phyloP scores from a whole-genome alignment of 2,888 invertebrate species.

The Morpho helenor region DNA sequence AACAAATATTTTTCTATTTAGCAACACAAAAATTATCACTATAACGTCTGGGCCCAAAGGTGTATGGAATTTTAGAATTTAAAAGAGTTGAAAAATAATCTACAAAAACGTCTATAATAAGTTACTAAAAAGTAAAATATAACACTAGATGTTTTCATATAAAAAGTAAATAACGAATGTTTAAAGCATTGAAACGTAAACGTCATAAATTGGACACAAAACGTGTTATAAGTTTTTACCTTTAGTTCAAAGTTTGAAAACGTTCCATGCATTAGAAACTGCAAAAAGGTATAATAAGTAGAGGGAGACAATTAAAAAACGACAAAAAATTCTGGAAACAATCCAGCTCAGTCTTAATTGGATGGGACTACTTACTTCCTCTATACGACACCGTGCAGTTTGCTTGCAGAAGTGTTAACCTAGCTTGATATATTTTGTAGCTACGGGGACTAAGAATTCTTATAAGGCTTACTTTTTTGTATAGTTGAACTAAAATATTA shows the following conservation, averaged over 20 bases:
- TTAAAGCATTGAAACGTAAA: too few relatives aligned
- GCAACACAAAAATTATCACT: too few relatives aligned
- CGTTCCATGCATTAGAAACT: conserved; percentile 8
- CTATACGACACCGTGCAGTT: conserved; percentile 57
- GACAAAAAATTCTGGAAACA: conserved; percentile 66
- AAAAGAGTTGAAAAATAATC: too few relatives aligned
- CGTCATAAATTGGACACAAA: too few relatives aligned
- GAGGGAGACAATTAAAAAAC: conserved; percentile 68
- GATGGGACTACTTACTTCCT: conserved; percentile 75
- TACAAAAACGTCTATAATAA: too few relatives aligned
- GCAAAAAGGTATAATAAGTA: conserved; percentile 42
- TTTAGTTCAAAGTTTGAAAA: background rate
- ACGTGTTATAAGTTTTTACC: background rate
- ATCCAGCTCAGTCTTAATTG: conserved; percentile 75
- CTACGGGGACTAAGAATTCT: conserved; percentile 9
- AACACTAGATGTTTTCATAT: too few relatives aligned
- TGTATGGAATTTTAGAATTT: too few relatives aligned
- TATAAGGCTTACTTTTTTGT: background rate
- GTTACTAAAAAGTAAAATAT: too few relatives aligned
- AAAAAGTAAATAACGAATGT: too few relatives aligned
- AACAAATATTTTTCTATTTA: too few relatives aligned
- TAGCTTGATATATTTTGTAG: conserved; percentile 11
- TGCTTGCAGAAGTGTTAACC: conserved; percentile 13
- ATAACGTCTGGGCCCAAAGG: too few relatives aligned
- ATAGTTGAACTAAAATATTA: too few relatives aligned